Base-by-base conservation (phyloP, 2,113 vertebrate species). In the Eidolon helvum region DNA sequence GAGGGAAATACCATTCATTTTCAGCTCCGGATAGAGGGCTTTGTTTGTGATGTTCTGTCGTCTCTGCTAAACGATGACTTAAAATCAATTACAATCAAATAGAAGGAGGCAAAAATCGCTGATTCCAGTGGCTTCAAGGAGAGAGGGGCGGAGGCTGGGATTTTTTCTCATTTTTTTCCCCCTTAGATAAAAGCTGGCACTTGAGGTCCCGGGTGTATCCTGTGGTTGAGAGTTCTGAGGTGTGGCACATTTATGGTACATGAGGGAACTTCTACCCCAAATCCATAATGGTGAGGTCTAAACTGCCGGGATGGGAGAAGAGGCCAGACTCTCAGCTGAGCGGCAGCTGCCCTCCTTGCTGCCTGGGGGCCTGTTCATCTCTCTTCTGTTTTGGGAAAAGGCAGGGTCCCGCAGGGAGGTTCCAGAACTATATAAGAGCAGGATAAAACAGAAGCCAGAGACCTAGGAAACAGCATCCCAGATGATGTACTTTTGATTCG, bases 51-150 rank as follows among this genome's bases (percentile, higher is more conserved):
- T 35, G 66, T 86, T 82, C 71, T 72, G 24, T 86, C 88, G 78
- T 94, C 35, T 84, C 63, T 86, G 80, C 71, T 96, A 92, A 96
- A 82, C 15, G 50, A 55, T 78, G 88, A 95, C 82, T 95, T 97
- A 96, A 96, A 96, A 96, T 97, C 94, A 91, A 87, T 94, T 80
- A 55, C 68, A 91, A 96, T 93, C 80, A 78, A 89, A 89, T 68
- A 50, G 71, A 68, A 85, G 86, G 35, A 95, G 71, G 61, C 19
- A 33, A 78, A 92, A 88, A 16, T 30, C 95, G 91, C 88, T 88
- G 91, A 92, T 91, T 93, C 61, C 65, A 40, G 80, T 85, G 65
- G 15, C 45, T 85, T 48, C 10, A 16, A 57, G 71, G 45, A 24
- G 7, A 6, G 4, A 55, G 2, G 0, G 0, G 28, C n/a, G 12